phyloP scores from a whole-genome alignment of 1,140 invertebrate genomes.

The Diplogasteroides magnus region DNA sequence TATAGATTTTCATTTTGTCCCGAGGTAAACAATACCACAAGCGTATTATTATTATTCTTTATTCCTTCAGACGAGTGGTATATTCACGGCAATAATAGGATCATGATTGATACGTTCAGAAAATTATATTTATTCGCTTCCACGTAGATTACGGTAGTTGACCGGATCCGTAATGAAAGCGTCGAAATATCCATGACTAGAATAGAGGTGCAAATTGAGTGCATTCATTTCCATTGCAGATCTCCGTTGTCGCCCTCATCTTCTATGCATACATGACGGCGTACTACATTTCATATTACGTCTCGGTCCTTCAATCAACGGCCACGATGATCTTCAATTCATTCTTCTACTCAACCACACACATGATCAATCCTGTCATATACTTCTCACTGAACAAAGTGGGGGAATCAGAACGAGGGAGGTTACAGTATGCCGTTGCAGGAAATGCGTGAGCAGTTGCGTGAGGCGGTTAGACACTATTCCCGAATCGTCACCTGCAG shows the following conservation, averaged over 20 bases:
- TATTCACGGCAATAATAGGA: too few species aligned
- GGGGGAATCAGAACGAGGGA: constrained; percentile 30
- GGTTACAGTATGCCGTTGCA: too few species aligned
- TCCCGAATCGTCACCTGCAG: background rate
- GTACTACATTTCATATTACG: constrained; percentile 51
- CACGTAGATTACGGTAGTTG: too few species aligned
- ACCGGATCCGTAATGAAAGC: too few species aligned
- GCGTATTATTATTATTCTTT: too few species aligned
- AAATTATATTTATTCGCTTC: too few species aligned
- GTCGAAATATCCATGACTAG: too few species aligned
- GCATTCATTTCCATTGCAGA: constrained; percentile 34
- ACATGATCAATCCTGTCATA: constrained; percentile 53
- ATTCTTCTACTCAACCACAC: constrained; percentile 54
- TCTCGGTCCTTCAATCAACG: constrained; percentile 45
- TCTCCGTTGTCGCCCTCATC: constrained; percentile 51
- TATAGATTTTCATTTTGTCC: too few species aligned
- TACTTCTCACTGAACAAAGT: constrained; percentile 50
- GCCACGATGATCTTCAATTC: constrained; percentile 52
- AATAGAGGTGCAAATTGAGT: too few species aligned
- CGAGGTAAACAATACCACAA: too few species aligned
- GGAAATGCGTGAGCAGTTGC: background rate
- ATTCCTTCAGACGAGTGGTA: too few species aligned
- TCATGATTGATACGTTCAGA: too few species aligned
- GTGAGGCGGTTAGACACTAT: background rate
- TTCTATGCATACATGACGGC: constrained; percentile 54